phyloP scores from a whole-genome alignment of 2,797 vertebrate genomes.

The Austrolebias charrua region DNA sequence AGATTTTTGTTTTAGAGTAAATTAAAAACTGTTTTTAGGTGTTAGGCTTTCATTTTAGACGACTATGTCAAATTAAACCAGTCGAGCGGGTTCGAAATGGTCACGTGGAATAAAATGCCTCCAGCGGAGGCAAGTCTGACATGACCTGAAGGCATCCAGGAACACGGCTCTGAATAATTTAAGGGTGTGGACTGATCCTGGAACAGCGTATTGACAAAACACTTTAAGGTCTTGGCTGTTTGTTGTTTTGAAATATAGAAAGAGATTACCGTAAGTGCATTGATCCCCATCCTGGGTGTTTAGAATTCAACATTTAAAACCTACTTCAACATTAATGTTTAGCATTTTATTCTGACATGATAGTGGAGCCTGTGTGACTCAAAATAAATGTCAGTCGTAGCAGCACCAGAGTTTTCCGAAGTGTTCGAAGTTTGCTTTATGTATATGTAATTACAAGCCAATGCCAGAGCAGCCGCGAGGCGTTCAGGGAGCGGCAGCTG shows the following conservation, averaged over 20 bases:
- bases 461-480: background rate
- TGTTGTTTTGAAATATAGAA: no score
- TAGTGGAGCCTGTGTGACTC: background rate
- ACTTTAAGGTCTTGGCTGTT: background rate
- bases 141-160: constrained; percentile 11
- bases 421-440: no score
- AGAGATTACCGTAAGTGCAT: no score
- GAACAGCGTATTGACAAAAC: constrained; percentile 3
- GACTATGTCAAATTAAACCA: constrained; percentile 24
- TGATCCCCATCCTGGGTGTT: background rate
- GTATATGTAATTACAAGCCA: no score
- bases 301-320: background rate
- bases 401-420: no score
- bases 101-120: constrained; percentile 11
- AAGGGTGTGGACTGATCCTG: constrained; percentile 43
- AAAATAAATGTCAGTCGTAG: background rate
- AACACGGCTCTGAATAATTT: constrained; percentile 58
- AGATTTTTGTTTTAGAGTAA: background rate
- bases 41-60: background rate
- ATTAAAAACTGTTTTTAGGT: background rate
- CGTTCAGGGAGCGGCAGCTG: constrained; percentile 24
- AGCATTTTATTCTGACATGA: background rate
- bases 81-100: constrained; percentile 38
- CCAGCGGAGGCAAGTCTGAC: constrained; percentile 18
- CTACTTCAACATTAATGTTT: background rate